Conservation (phyloP, 2,888 invertebrate species). For the Phanerotoma sp. region DNA sequence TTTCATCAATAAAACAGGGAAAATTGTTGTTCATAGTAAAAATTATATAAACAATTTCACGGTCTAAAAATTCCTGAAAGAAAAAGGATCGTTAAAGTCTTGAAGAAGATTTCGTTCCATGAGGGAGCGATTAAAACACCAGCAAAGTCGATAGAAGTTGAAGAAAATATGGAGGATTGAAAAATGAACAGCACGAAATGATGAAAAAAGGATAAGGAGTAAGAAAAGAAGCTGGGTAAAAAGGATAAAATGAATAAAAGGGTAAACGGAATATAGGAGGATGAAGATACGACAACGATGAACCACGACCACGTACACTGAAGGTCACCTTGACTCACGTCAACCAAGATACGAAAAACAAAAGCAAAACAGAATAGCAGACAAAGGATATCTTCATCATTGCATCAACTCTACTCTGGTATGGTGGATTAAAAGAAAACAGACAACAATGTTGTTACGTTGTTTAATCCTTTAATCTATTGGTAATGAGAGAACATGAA, state of each 20-base stretch:
- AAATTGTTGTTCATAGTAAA: too few relatives aligned
- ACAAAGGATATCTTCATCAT: conserved; percentile 11
- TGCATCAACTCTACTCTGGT: conserved; percentile 7
- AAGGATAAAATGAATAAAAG: background rate
- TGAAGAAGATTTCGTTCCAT: too few relatives aligned
- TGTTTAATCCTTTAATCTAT: background rate
- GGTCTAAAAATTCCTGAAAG: too few relatives aligned
- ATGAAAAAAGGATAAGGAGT: background rate
- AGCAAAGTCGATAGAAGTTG: too few relatives aligned
- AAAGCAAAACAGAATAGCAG: conserved; percentile 12
- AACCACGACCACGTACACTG: conserved; percentile 16
- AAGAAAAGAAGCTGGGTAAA: too few relatives aligned
- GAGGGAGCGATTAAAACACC: too few relatives aligned
- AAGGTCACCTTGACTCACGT: conserved; percentile 9
- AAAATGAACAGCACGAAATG: too few relatives aligned
- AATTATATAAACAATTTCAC: too few relatives aligned
- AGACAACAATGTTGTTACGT: background rate
- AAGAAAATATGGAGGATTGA: too few relatives aligned
- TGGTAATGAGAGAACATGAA: too few relatives aligned
- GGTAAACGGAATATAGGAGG: background rate
- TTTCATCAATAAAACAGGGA: too few relatives aligned
- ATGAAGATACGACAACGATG: conserved; percentile 1
- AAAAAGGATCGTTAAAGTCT: too few relatives aligned
- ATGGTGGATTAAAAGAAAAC: conserved; percentile 1
- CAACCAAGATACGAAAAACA: conserved; percentile 14